Conservation (phyloP, 2,797 vertebrate species). For the Lithobates pipiens region DNA sequence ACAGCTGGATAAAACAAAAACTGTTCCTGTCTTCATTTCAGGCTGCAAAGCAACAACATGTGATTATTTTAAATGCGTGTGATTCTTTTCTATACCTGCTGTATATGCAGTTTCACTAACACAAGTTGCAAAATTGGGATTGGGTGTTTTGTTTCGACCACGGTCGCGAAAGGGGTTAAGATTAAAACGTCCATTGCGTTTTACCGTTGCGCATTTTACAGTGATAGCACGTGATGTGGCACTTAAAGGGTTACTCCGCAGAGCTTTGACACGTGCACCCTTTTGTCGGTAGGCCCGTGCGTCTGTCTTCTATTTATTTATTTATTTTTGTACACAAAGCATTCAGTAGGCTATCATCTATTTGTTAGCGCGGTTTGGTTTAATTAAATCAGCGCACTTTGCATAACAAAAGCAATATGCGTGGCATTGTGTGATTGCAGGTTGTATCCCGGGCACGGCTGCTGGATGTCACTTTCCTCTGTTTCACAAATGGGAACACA, state of each 20-base stretch:
- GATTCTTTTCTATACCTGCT: too few species aligned
- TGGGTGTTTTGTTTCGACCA: too few species aligned
- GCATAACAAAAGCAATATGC: conserved; percentile 57
- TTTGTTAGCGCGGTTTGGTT: conserved; percentile 41
- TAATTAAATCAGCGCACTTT: conserved; percentile 55
- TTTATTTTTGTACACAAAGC: neutral
- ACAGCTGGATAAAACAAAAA: too few species aligned
- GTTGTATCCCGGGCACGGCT: conserved; percentile 22
- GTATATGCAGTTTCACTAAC: too few species aligned
- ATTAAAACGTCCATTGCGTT: too few species aligned
- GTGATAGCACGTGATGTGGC: too few species aligned
- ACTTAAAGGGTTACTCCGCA: neutral
- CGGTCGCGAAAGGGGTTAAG: too few species aligned
- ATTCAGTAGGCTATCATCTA: conserved; percentile 26
- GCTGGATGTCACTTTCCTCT: conserved; percentile 49
- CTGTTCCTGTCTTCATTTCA: too few species aligned
- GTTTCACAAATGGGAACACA: conserved; percentile 36
- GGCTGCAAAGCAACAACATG: too few species aligned
- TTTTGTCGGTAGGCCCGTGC: neutral
- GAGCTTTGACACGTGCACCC: neutral
- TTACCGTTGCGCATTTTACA: too few species aligned
- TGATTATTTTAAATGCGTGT: too few species aligned
- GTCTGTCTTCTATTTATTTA: neutral
- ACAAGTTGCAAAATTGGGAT: too few species aligned
- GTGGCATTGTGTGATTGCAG: conserved; percentile 43